These are phyloP conservation scores for Holothuria scabra DNA, from an alignment of 53 echinoderm and acorn worm species.

Conservation along the genomic window DNA sequence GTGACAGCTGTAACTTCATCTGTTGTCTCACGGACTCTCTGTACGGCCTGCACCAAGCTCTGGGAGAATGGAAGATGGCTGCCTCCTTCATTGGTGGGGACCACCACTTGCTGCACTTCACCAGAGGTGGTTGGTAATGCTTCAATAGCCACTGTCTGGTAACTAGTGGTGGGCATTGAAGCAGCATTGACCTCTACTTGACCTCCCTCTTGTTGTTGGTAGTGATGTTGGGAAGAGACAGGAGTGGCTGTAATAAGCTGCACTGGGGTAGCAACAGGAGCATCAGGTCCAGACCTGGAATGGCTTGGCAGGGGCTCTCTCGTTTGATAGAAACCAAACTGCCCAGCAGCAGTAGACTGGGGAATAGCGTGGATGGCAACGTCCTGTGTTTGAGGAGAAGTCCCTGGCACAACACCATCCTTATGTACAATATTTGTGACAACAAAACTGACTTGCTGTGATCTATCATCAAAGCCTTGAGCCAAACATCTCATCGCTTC, in stretches of 20 bases:
- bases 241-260: slow-evolving; percentile 10
- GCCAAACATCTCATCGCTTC: slow-evolving; percentile 52
- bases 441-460: slow-evolving; percentile 27
- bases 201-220: background rate
- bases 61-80: slow-evolving; percentile 29
- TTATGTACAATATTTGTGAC: slow-evolving; percentile 43
- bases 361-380: slow-evolving; percentile 40
- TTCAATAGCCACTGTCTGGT: slow-evolving; percentile 11
- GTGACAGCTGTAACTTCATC: slow-evolving; percentile 40
- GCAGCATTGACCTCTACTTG: background rate
- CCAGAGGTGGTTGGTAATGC: slow-evolving; percentile 26
- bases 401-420: slow-evolving; percentile 3
- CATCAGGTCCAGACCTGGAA: background rate
- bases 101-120: background rate
- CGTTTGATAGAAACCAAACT: slow-evolving; percentile 10
- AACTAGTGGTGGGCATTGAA: slow-evolving; percentile 14
- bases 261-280: slow-evolving; percentile 25
- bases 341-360: slow-evolving; percentile 3
- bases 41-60: slow-evolving; percentile 35
- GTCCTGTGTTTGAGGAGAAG: slow-evolving; percentile 8
- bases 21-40: slow-evolving; percentile 29
- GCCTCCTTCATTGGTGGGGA: background rate
- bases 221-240: slow-evolving; percentile 2
- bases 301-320: background rate
- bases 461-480: slow-evolving; percentile 32